A percentile compares a stretch with the other conserved stretches of the same genome.
phyloP scores from a whole-genome alignment of 1,140 invertebrate species.

The Drosophila tani region DNA sequence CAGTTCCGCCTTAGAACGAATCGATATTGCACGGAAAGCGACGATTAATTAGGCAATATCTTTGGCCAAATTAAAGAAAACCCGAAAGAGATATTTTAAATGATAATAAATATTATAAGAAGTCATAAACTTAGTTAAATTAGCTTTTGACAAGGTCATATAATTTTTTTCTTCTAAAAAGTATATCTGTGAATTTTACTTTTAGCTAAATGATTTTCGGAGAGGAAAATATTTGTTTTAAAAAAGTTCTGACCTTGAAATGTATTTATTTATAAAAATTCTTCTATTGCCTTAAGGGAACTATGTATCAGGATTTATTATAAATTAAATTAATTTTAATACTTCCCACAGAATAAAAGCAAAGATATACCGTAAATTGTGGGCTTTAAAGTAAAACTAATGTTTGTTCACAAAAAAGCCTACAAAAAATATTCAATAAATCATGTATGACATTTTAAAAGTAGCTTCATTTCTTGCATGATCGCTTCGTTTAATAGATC shows the following conservation, averaged over 20 bases:
- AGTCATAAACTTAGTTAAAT: background rate
- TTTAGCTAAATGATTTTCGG: background rate
- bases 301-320: too few relatives aligned
- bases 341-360: too few relatives aligned
- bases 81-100: too few relatives aligned
- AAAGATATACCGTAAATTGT: too few relatives aligned
- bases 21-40: conserved; percentile 12
- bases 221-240: too few relatives aligned
- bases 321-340: too few relatives aligned
- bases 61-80: background rate
- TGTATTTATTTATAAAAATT: too few relatives aligned
- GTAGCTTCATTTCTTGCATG: background rate
- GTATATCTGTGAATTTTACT: too few relatives aligned
- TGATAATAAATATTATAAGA: background rate
- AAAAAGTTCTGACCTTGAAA: too few relatives aligned
- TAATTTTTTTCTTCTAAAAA: background rate
- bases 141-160: background rate
- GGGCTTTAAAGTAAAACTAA: too few relatives aligned
- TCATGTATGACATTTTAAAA: background rate
- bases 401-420: too few relatives aligned
- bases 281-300: too few relatives aligned
- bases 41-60: conserved; percentile 1
- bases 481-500: background rate
- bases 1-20: conserved; percentile 35
- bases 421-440: background rate